Conservation (phyloP, 2,797 vertebrate genomes). For the Mycteria americana region DNA sequence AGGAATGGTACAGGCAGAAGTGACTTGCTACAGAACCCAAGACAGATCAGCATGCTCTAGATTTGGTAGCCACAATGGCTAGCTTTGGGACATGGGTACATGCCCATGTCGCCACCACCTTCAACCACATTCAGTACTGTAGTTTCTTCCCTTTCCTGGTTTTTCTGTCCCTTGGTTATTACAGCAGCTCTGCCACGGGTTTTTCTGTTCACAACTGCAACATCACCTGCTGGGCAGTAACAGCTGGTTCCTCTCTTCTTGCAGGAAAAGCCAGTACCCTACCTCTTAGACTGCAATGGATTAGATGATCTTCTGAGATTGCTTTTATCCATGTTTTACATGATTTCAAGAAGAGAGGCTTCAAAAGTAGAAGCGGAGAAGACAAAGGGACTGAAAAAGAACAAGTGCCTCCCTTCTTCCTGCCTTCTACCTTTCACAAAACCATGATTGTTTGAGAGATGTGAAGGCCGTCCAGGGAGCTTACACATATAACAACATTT, state of each 20-base stretch:
- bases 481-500: not conserved
- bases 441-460: not conserved
- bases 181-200: not conserved
- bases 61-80: not conserved
- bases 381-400: not conserved
- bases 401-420: not conserved
- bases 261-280: not conserved
- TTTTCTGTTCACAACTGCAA: not conserved
- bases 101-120: not conserved
- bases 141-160: not conserved
- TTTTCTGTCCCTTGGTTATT: not conserved
- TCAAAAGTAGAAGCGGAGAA: not conserved
- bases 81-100: not conserved
- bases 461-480: not conserved
- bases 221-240: not conserved
- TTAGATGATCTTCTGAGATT: not conserved
- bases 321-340: not conserved
- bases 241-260: not conserved
- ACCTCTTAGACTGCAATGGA: not conserved
- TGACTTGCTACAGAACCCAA: not conserved
- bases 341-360: not conserved
- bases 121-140: not conserved
- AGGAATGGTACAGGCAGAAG: not conserved
- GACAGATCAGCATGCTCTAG: not conserved
- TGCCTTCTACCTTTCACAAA: not conserved